phyloP scores from a whole-genome alignment of 1,140 invertebrate species.

The Halyomorpha halys region DNA sequence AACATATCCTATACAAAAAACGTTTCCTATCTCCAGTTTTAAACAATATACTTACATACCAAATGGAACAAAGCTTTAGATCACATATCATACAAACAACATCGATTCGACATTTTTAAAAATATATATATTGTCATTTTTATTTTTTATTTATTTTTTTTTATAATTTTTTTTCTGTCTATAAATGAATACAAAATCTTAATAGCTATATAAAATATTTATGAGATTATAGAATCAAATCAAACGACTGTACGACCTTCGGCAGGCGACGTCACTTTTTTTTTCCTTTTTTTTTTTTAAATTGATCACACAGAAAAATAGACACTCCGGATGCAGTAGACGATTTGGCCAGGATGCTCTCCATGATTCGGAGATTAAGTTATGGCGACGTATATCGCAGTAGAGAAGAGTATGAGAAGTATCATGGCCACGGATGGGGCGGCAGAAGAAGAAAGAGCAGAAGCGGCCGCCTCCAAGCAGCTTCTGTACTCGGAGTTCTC shows the following conservation, averaged over 20 bases:
- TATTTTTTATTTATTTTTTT: background rate
- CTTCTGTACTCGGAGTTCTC: constrained; percentile 60
- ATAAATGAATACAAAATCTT: constrained; percentile 8
- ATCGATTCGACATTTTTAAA: background rate
- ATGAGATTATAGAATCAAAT: background rate
- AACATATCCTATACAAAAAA: too few species aligned
- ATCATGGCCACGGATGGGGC: constrained; percentile 27
- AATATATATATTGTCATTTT: constrained; percentile 17
- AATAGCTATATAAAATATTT: constrained; percentile 18
- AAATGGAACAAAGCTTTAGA: too few species aligned
- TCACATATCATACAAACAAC: background rate
- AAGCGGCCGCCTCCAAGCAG: constrained; percentile 62
- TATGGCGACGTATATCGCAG: background rate
- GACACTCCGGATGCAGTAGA: background rate
- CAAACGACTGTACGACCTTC: background rate
- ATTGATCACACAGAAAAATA: constrained; percentile 1
- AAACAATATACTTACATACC: too few species aligned
- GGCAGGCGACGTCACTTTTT: background rate
- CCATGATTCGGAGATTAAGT: constrained; percentile 15
- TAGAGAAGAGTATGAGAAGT: constrained; percentile 10
- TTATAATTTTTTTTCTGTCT: background rate
- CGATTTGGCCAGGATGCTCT: background rate
- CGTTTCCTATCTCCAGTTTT: too few species aligned
- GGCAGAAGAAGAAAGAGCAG: constrained; percentile 46
- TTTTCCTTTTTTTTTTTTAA: background rate